Evolutionary conservation across 1,140 invertebrate species (phyloP), one percentile per base, ranked within the genome.

Genomic region (Maniola jurtina): DNA sequence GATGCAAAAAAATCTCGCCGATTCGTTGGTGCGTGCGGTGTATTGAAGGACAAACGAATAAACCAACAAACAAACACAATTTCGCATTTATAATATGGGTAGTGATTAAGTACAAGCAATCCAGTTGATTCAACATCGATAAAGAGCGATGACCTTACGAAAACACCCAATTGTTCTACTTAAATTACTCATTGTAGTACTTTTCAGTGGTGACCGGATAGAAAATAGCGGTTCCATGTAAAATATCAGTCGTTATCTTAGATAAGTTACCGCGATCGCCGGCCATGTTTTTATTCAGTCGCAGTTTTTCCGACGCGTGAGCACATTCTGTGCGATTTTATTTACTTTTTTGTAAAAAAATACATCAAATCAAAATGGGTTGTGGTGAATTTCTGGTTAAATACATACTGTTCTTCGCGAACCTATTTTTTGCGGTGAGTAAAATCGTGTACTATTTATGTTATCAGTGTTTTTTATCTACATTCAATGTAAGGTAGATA

Each of bases 331-430:
- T 70, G 14, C 10, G 16, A 52, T 34, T 54, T 64, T 62, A 11
- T 56, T 56, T 59, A 36, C 63, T 13, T 38, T 69, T n/a, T 55
- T 55, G 6, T 15, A 25, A 13, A 65, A 48, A 54, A 62, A 55
- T 52, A 52, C 34, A 73, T 75, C 33, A 33, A 45, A 42, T 60
- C 73, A 88, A 83, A 68, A 89, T 89, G 87, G 85, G 85, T 42
- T 89, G 87, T 48, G 87, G 85, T 77, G 87, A 88, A 81, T 89
- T 88, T 66, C 56, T 88, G 10, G 87, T 89, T 10, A 89, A 89
- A 79, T 89, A 88, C 34, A 82, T 89, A 8, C 48, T 88, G 62
- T 89, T 89, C 78, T 87, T 89, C 69, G 69, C 80, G 36, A 89
- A 89, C 61, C 72, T 89, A n/a, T 83, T 86, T 61, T 89, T 89